These are phyloP conservation scores for Abramis brama DNA, from an alignment of 2,113 vertebrate species.

Conservation along the genomic window DNA sequence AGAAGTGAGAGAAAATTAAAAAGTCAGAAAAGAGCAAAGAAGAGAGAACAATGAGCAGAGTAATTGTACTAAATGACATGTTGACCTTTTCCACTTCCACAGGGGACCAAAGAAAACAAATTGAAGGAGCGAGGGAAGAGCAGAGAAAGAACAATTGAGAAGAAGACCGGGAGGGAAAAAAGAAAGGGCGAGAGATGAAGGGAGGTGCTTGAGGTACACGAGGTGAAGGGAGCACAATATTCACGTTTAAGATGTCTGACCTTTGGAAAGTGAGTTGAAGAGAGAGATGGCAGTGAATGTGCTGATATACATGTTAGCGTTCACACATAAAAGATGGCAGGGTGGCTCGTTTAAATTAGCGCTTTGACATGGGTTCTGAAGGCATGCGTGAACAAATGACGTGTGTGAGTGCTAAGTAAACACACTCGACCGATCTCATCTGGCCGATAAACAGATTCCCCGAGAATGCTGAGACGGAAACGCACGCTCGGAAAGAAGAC, in stretches of 20 bases:
- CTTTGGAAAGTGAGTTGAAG: conserved; percentile 27
- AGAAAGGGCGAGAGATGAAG: not conserved
- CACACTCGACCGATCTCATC: not conserved
- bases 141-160: conserved; percentile 5
- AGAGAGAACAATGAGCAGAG: conserved; percentile 12
- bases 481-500: not conserved
- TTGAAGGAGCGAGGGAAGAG: not conserved
- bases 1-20: not conserved
- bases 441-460: conserved; percentile 18
- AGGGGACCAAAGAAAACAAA: not conserved
- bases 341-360: not conserved
- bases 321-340: not conserved
- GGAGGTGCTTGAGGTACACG: not conserved
- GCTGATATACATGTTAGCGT: not conserved
- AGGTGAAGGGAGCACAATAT: conserved; percentile 4
- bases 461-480: conserved; percentile 12
- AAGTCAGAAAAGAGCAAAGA: conserved; percentile 16
- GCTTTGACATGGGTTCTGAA: not conserved
- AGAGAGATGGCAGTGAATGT: conserved; percentile 20
- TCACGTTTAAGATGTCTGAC: conserved; percentile 8
- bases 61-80: conserved; percentile 15
- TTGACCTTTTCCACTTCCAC: conserved; percentile 17
- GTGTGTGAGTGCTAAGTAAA: conserved; percentile 21
- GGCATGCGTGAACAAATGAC: not conserved
- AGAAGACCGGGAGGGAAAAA: not conserved